Percentiles rank a stretch among this genome's conserved stretches.
These are phyloP conservation scores for Falco punctatus DNA, from an alignment of 2,113 vertebrate species.

Conservation along the genomic window DNA sequence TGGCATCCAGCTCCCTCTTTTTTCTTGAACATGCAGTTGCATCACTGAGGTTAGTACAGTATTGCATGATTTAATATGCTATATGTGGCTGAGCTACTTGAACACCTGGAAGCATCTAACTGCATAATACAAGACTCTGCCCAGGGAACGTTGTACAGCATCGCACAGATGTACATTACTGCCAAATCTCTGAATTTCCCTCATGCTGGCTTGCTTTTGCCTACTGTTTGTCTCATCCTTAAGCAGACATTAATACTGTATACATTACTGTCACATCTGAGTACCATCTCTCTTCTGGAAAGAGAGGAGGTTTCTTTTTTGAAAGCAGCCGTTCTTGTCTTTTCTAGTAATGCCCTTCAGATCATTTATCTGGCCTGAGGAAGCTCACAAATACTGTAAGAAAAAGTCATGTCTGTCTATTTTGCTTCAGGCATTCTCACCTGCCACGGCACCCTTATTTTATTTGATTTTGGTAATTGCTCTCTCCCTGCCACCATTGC, in stretches of 20 bases:
- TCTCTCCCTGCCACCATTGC: background rate
- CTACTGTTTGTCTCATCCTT: background rate
- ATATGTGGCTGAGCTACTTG: background rate
- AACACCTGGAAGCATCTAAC: background rate
- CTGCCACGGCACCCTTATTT: background rate
- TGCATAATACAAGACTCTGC: background rate
- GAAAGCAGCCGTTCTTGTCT: background rate
- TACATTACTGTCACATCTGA: background rate
- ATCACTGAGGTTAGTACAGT: background rate
- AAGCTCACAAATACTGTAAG: background rate
- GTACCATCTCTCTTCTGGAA: background rate
- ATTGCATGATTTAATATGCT: background rate
- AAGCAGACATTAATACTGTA: background rate
- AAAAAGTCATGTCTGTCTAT: background rate
- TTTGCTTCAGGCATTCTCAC: background rate
- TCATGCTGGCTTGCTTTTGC: background rate
- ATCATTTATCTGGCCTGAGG: background rate
- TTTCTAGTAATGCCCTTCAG: background rate
- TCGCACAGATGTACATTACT: background rate
- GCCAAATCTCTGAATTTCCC: background rate
- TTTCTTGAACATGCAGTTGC: background rate
- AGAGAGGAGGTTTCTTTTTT: background rate
- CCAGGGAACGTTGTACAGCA: background rate
- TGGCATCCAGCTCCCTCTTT: background rate
- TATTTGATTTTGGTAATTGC: background rate